phyloP scores from a whole-genome alignment of 2,888 invertebrate genomes.

The Trachelus troglodyta region DNA sequence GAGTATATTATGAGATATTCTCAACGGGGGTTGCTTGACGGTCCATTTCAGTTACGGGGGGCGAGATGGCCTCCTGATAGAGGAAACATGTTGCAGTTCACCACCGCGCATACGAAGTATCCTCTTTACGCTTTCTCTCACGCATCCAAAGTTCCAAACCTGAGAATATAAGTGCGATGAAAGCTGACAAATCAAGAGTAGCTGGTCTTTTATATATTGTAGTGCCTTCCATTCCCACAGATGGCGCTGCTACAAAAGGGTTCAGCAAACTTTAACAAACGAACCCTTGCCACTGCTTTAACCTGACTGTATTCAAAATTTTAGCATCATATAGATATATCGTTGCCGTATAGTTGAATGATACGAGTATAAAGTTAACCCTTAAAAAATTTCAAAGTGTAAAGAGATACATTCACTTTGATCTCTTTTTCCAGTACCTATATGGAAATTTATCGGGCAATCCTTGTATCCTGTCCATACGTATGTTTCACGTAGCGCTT shows the following conservation, averaged over 20 bases:
- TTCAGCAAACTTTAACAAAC: background rate
- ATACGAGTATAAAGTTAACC: background rate
- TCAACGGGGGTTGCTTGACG: conserved; percentile 19
- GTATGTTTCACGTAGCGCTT: background rate
- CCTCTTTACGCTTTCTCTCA: conserved; percentile 23
- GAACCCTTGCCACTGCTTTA: background rate
- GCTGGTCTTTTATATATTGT: background rate
- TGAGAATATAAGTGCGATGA: background rate
- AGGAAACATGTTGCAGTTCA: conserved; percentile 50
- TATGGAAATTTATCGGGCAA: background rate
- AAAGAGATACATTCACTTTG: background rate
- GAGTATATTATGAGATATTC: conserved; percentile 31
- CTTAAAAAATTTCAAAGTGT: background rate
- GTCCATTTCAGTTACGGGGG: conserved; percentile 36
- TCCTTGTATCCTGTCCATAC: background rate
- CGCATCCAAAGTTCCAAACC: conserved; percentile 8
- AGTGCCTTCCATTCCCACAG: background rate
- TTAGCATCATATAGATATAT: background rate
- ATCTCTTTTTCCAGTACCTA: background rate
- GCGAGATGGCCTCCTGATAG: conserved; percentile 48
- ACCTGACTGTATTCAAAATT: background rate
- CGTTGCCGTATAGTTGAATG: background rate
- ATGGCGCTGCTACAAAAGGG: background rate
- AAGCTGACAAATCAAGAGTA: conserved; percentile 5
- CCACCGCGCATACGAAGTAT: conserved; percentile 49